These are phyloP conservation scores for Sebastes paucispinis DNA, from an alignment of 2,797 vertebrate genomes.

Conservation along the genomic window DNA sequence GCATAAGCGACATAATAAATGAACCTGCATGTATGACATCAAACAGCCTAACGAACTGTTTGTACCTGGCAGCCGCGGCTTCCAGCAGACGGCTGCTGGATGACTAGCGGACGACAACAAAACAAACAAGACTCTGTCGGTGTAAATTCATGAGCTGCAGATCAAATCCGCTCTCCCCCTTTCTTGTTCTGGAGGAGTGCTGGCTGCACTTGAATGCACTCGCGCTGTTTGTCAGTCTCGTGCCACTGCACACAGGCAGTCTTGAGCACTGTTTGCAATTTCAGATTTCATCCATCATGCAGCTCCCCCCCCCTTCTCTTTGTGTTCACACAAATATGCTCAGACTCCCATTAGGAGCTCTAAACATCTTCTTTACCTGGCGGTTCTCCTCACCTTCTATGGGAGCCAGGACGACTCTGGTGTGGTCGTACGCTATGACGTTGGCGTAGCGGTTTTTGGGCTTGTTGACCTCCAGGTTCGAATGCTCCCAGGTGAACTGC, in stretches of 20 bases:
- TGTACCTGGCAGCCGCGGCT: constrained; percentile 34
- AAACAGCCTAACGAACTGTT: constrained; percentile 46
- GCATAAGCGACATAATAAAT: constrained; percentile 46
- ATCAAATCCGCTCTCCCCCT: constrained; percentile 67
- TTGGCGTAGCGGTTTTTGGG: constrained; percentile 98
- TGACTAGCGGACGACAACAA: constrained; percentile 59
- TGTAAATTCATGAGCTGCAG: constrained; percentile 68
- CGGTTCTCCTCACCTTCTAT: constrained; percentile 86
- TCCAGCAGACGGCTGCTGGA: constrained; percentile 47
- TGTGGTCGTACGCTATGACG: constrained; percentile 97
- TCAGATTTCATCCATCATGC: constrained; percentile 67
- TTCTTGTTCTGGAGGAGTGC: constrained; percentile 56
- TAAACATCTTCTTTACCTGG: constrained; percentile 10
- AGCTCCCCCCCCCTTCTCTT: background rate
- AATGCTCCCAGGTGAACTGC: constrained; percentile 99
- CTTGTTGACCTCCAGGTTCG: constrained; percentile 98
- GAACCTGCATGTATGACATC: constrained; percentile 58
- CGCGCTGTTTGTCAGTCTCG: constrained; percentile 70
- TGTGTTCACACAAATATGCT: constrained; percentile 10
- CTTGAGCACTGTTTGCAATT: constrained; percentile 61
- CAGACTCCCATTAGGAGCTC: constrained; percentile 18
- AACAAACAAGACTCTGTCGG: constrained; percentile 63
- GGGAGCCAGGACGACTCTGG: constrained; percentile 92
- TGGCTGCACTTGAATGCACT: constrained; percentile 68
- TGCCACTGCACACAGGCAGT: constrained; percentile 63